Conservation (phyloP, 2,113 vertebrate species). For the Calidris pygmaea region DNA sequence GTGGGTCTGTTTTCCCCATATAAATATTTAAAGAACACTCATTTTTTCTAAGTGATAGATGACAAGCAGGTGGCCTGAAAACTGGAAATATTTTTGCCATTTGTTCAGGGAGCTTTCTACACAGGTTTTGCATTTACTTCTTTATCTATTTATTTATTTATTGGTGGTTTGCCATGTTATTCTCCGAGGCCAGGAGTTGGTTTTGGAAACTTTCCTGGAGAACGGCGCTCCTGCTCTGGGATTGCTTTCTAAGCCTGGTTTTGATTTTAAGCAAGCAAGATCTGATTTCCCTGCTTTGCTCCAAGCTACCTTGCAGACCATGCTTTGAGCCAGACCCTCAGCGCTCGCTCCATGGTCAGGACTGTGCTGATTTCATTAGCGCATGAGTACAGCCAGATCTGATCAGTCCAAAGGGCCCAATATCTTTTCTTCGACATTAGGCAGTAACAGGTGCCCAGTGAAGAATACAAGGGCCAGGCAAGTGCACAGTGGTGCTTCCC, state of each 20-base stretch:
- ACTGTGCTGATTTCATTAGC: neutral
- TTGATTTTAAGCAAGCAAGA: slow-evolving; percentile 50
- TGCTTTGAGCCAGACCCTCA: neutral
- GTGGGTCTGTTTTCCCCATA: slow-evolving; percentile 55
- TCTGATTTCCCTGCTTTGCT: slow-evolving; percentile 28
- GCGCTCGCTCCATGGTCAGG: rapidly evolving
- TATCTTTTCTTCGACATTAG: neutral
- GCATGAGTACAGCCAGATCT: neutral
- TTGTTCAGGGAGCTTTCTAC: slow-evolving; percentile 53
- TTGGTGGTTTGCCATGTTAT: slow-evolving; percentile 62
- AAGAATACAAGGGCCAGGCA: neutral
- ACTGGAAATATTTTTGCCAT: slow-evolving; percentile 42
- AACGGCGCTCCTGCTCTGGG: neutral
- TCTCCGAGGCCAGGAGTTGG: slow-evolving; percentile 47
- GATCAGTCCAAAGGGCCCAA: neutral
- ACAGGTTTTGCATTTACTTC: slow-evolving; percentile 53
- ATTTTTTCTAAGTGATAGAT: slow-evolving; percentile 62
- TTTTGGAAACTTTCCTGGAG: slow-evolving; percentile 58
- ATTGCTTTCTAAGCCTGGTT: slow-evolving; percentile 46
- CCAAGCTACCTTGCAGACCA: slow-evolving; percentile 45
- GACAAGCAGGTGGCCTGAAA: slow-evolving; percentile 65
- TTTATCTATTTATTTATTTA: slow-evolving; percentile 68
- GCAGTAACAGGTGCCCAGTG: neutral
- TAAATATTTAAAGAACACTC: slow-evolving; percentile 53
- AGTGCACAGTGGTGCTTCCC: neutral